Base-by-base conservation (phyloP, 2,888 invertebrate genomes). In the Nomada ferruginata region DNA sequence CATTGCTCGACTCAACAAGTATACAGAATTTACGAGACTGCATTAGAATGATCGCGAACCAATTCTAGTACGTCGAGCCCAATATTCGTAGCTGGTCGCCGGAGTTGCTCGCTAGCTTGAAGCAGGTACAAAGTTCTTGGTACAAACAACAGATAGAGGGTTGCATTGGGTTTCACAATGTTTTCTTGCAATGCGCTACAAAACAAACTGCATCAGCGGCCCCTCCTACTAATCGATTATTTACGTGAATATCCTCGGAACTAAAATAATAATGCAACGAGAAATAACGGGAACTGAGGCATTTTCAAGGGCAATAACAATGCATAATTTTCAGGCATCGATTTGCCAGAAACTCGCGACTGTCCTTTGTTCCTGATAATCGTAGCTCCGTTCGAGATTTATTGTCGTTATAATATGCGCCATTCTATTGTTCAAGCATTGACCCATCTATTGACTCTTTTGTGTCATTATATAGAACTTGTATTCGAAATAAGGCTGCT, bases 181-280 rank as follows among this genome's bases (percentile, higher is more conserved):
- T 76, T 72, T 68, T 64, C 29, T 47, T 11, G 59, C n/a, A 11
- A 47, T 52, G 15, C 44, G n/a, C 26, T 64, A 60, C 47, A 55
- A 64, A 76, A 69, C 55, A 47, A 61, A 73, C 20, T 63, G 42
- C 50, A 59, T 36, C 9, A 52, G 26, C 20, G 68, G 15, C 36
- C 42, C 29, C 15, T 44, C 47, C 64, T 23, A 26, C 57, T 36
- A 18, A 71, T 52, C 55, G 26, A 76, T 72, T 82, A 75, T 83
- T 82, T 69, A 72, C 64, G 57, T 26, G 36, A 72, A 50, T 47
- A 69, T 65, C 60, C 75, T 55, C 69, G 57, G 61, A 71, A 61
- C 55, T 63, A 59, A 83, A 77, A 83, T 61, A 60, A 79, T 77
- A 79, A 79, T 59, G 50, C 26, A 75, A 55, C 59, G 66, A 44